Percentiles rank a stretch among this genome's conserved stretches.
These are phyloP conservation scores for Moxostoma hubbsi DNA, from an alignment of 2,797 vertebrate species.

Conservation along the genomic window DNA sequence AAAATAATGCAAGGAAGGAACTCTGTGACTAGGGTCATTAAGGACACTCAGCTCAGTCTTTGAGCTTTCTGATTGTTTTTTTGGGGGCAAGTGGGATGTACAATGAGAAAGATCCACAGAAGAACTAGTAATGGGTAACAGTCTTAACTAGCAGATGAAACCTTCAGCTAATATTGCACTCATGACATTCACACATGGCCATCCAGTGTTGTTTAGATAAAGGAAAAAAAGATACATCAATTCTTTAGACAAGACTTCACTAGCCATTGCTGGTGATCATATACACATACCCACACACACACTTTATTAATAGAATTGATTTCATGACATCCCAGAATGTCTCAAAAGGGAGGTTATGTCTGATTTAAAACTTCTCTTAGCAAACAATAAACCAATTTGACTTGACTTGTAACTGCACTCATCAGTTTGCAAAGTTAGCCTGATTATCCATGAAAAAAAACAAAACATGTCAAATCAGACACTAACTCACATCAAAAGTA, in stretches of 20 bases:
- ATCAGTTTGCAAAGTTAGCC: no score
- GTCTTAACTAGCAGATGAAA: not conserved
- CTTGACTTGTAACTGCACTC: no score
- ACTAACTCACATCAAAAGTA: no score
- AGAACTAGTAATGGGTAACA: not conserved
- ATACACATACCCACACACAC: not conserved
- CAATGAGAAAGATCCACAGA: not conserved
- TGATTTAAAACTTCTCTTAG: no score
- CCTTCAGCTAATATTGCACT: not conserved
- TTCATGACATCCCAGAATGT: not conserved
- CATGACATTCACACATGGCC: not conserved
- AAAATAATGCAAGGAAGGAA: no score
- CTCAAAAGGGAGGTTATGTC: no score
- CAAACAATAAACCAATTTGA: no score
- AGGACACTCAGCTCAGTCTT: no score
- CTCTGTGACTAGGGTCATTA: no score
- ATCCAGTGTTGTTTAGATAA: not conserved
- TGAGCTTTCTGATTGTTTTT: no score
- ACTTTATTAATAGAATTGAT: not conserved
- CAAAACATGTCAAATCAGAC: no score
- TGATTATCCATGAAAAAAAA: no score
- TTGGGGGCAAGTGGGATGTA: not conserved
- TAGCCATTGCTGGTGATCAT: slow-evolving; percentile 45
- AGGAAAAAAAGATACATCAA: slow-evolving; percentile 47
- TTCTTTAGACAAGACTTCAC: slow-evolving; percentile 52